These are phyloP conservation scores for Camponotus pennsylvanicus DNA, from an alignment of 1,140 invertebrate genomes.

Conservation along the genomic window DNA sequence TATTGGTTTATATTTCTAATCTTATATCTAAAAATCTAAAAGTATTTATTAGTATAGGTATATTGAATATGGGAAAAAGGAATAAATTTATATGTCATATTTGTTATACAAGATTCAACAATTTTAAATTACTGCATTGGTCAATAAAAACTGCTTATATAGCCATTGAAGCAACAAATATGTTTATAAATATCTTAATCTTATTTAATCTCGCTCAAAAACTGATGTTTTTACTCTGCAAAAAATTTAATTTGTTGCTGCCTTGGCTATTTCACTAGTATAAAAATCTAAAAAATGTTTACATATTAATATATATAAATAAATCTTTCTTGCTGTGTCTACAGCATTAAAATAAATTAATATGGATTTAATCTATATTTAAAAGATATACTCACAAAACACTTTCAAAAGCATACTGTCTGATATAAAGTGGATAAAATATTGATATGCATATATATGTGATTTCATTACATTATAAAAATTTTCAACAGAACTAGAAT, in stretches of 20 bases:
- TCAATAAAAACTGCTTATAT: slow-evolving; percentile 38
- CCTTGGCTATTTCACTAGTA: slow-evolving; percentile 45
- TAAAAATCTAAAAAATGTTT: slow-evolving; percentile 50
- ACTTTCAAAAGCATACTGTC: slow-evolving; percentile 1
- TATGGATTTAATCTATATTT: slow-evolving; percentile 34
- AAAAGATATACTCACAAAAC: slow-evolving; percentile 47
- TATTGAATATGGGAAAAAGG: slow-evolving; percentile 1
- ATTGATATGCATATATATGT: slow-evolving; percentile 42
- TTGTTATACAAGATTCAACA: slow-evolving; percentile 54
- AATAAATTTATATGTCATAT: slow-evolving; percentile 30
- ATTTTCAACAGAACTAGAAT: background rate
- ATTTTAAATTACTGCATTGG: slow-evolving; percentile 49
- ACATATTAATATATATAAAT: slow-evolving; percentile 28
- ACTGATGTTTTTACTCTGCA: slow-evolving; percentile 23
- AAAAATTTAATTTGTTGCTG: slow-evolving; percentile 41
- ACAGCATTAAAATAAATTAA: slow-evolving; percentile 26
- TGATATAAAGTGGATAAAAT: slow-evolving; percentile 34
- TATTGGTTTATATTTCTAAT: background rate
- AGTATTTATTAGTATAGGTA: slow-evolving; percentile 4
- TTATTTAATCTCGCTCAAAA: background rate
- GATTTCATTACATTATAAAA: slow-evolving; percentile 26
- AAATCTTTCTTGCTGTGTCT: background rate
- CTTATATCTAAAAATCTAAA: slow-evolving; percentile 19
- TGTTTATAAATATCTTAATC: slow-evolving; percentile 16
- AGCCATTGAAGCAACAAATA: slow-evolving; percentile 42